These are phyloP conservation scores for Amiota communis DNA, from an alignment of 2,888 invertebrate species.

Conservation along the genomic window DNA sequence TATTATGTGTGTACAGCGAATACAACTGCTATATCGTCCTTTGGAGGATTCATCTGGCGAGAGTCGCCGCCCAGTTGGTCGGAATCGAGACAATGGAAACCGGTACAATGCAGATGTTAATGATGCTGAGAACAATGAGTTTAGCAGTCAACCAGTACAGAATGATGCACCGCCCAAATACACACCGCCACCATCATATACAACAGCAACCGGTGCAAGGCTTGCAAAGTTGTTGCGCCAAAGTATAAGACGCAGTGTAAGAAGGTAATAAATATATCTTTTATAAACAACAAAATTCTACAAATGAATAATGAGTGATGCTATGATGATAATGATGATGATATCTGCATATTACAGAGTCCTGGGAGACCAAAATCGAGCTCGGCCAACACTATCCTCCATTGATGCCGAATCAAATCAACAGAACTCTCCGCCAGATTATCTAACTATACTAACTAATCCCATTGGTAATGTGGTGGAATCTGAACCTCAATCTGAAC, in stretches of 20 bases:
- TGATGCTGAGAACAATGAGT: background rate
- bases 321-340: no score
- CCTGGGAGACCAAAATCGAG: slow-evolving; percentile 56
- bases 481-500: slow-evolving; percentile 33
- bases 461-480: slow-evolving; percentile 36
- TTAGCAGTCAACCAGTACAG: slow-evolving; percentile 45
- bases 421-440: slow-evolving; percentile 64
- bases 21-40: slow-evolving; percentile 88
- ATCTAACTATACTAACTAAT: slow-evolving; percentile 59
- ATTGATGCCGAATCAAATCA: slow-evolving; percentile 54
- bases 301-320: background rate
- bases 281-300: slow-evolving; percentile 36
- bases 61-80: slow-evolving; percentile 58
- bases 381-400: slow-evolving; percentile 52
- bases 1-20: slow-evolving; percentile 76
- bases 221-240: slow-evolving; percentile 83
- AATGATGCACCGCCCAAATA: slow-evolving; percentile 93
- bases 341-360: slow-evolving; percentile 53
- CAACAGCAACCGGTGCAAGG: slow-evolving; percentile 90
- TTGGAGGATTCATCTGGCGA: slow-evolving; percentile 73
- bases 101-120: slow-evolving; percentile 46
- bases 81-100: slow-evolving; percentile 45
- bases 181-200: slow-evolving; percentile 93
- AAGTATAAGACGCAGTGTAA: slow-evolving; percentile 85
- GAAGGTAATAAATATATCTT: slow-evolving; percentile 74